Conservation (phyloP, 2,113 vertebrate genomes). For the Nerophis ophidion region DNA sequence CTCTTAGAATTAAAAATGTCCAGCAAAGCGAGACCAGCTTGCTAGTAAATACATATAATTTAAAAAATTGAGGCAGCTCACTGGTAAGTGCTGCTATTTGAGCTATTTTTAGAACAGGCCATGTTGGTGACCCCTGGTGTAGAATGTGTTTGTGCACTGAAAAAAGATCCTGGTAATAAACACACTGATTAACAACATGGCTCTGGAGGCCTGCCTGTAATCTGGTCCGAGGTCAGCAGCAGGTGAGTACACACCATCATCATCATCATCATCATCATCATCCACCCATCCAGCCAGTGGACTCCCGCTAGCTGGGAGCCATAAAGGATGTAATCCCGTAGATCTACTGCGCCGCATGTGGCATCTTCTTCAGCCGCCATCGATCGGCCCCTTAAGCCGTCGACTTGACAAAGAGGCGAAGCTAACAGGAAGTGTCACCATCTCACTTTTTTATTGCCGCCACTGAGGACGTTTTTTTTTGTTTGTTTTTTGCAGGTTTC, state of each 20-base stretch:
- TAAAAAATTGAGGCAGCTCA: too few relatives aligned
- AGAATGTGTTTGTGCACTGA: neutral
- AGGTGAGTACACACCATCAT: constrained; percentile 28
- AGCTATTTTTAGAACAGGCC: too few relatives aligned
- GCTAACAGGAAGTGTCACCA: constrained; percentile 20
- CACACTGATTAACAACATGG: constrained; percentile 28
- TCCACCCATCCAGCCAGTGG: constrained; percentile 31
- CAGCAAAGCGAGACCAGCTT: too few relatives aligned
- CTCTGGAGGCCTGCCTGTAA: constrained; percentile 25
- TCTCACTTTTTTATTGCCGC: constrained; percentile 5
- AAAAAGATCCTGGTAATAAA: neutral
- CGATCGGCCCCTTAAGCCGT: constrained; percentile 42
- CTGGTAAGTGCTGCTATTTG: too few relatives aligned
- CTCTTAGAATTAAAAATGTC: too few relatives aligned
- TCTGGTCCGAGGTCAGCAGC: constrained; percentile 35
- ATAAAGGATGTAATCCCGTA: constrained; percentile 41
- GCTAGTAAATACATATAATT: too few relatives aligned
- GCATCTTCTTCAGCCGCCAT: constrained; percentile 24
- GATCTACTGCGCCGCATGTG: constrained; percentile 30
- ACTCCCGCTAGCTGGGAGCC: constrained; percentile 28
- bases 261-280: constrained; percentile 13
- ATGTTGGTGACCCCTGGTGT: too few relatives aligned
- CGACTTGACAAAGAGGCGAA: constrained; percentile 14
- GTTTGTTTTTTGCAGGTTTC: neutral
- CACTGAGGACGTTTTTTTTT: neutral